These are phyloP conservation scores for Anniella stebbinsi DNA, from an alignment of 2,797 vertebrate species.

Conservation along the genomic window DNA sequence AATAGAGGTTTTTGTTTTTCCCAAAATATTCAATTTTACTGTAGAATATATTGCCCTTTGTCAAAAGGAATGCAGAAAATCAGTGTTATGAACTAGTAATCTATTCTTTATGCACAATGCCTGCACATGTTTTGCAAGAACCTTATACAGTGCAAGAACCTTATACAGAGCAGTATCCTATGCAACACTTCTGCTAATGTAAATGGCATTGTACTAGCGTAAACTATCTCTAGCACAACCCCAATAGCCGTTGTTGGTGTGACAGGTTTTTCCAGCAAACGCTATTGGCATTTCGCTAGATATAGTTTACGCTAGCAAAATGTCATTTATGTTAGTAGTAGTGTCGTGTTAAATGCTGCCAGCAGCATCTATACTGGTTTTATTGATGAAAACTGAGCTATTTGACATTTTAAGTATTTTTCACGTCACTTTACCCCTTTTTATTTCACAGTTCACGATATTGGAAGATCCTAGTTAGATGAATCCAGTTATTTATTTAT, in stretches of 20 bases:
- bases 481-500: no score
- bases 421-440: neutral
- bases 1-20: neutral
- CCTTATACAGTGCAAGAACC: neutral
- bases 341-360: no score
- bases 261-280: no score
- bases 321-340: no score
- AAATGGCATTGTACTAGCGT: no score
- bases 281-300: no score
- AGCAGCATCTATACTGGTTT: neutral
- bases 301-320: no score
- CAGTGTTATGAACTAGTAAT: no score
- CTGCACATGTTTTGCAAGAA: neutral
- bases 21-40: neutral
- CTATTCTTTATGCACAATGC: neutral
- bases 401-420: neutral
- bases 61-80: neutral
- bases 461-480: neutral
- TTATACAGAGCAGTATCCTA: no score
- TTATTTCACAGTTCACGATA: neutral
- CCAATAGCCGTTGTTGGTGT: no score
- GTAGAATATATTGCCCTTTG: neutral
- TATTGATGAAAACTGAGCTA: neutral
- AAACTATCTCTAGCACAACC: no score
- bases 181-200: no score